Evolutionary conservation across 1,140 invertebrate genomes (phyloP).

Genomic region (Drosophila subpulchrella): DNA sequence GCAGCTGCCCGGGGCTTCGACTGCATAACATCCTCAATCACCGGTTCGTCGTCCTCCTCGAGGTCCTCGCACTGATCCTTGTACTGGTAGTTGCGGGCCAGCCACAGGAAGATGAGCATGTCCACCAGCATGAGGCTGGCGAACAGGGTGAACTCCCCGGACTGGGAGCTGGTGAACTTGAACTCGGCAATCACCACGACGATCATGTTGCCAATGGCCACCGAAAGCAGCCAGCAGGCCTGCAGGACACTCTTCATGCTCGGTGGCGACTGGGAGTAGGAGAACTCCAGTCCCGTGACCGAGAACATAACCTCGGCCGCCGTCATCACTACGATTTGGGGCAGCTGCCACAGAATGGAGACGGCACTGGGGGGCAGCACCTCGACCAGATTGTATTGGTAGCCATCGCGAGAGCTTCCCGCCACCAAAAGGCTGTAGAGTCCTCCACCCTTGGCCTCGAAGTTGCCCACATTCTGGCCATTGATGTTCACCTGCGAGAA

Average conservation of each 20-base stretch:
- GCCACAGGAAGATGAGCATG: constrained; percentile 91
- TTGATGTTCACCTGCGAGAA: constrained; percentile 84
- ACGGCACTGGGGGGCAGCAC: constrained; percentile 89
- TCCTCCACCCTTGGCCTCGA: constrained; percentile 85
- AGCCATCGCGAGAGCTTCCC: constrained; percentile 86
- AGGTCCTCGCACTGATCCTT: constrained; percentile 35
- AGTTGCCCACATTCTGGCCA: constrained; percentile 53
- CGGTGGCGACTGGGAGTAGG: constrained; percentile 94
- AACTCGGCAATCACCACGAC: constrained; percentile 91
- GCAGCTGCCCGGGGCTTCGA: background rate
- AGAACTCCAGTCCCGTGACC: constrained; percentile 96
- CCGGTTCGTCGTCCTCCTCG: background rate
- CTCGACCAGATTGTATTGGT: constrained; percentile 39
- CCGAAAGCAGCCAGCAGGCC: constrained; percentile 95
- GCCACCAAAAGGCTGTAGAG: constrained; percentile 86
- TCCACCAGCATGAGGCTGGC: constrained; percentile 93
- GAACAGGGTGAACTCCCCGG: constrained; percentile 94
- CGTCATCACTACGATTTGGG: constrained; percentile 95
- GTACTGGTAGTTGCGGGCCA: constrained; percentile 89
- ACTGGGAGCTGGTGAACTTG: constrained; percentile 74
- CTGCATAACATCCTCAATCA: too few species aligned
- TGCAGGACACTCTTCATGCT: constrained; percentile 97
- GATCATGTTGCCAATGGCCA: constrained; percentile 96
- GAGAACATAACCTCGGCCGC: constrained; percentile 94
- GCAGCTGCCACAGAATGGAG: constrained; percentile 93